Evolutionary conservation across 2,888 invertebrate species (phyloP).

Genomic region (Agrilus biguttatus): DNA sequence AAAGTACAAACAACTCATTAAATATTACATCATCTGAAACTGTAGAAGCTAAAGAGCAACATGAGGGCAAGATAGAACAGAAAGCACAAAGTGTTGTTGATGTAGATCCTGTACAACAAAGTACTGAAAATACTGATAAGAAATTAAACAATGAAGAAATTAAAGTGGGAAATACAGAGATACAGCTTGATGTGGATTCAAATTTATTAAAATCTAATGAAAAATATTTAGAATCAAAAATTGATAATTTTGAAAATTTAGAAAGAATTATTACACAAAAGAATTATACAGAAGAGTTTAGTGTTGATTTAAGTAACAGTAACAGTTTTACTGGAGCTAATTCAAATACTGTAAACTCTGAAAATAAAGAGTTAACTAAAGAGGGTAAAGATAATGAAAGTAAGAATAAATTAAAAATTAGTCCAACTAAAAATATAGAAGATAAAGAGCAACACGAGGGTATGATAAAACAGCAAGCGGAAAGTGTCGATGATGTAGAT

Average conservation of each 20-base stretch:
- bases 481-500: too few relatives aligned
- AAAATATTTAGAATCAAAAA: not conserved
- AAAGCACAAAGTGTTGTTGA: too few relatives aligned
- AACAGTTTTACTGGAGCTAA: not conserved
- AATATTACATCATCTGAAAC: not conserved
- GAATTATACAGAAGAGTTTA: too few relatives aligned
- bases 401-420: not conserved
- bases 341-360: not conserved
- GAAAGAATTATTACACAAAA: too few relatives aligned
- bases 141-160: constrained; percentile 10
- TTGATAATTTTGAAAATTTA: not conserved
- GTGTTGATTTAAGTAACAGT: too few relatives aligned
- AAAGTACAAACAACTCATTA: not conserved
- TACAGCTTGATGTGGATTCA: constrained; percentile 8
- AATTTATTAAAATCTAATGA: constrained; percentile 11
- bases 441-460: not conserved
- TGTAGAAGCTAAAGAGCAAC: not conserved
- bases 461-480: not conserved
- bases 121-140: not conserved
- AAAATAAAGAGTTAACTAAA: not conserved
- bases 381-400: not conserved
- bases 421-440: not conserved
- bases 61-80: not conserved
- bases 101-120: too few relatives aligned
- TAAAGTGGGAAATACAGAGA: too few relatives aligned